phyloP scores from a whole-genome alignment of 1,140 invertebrate genomes.

The Potamilus streckersoni region DNA sequence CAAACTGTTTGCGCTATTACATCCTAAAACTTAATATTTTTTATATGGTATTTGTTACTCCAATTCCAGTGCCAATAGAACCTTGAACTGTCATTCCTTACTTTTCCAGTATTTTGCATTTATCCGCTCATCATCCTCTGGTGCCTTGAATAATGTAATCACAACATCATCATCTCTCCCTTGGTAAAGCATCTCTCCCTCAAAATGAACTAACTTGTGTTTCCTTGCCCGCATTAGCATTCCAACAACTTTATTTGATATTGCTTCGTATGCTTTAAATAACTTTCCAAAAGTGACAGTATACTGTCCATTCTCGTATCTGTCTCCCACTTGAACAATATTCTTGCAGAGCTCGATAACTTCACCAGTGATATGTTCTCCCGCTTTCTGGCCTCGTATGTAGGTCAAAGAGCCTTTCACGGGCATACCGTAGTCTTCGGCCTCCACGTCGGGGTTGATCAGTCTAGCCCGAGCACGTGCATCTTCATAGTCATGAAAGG shows the following conservation, averaged over 20 bases:
- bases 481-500: constrained; percentile 74
- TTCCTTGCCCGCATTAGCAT: constrained; percentile 92
- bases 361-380: constrained; percentile 86
- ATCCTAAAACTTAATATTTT: too few relatives aligned
- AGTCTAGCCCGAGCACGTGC: constrained; percentile 75
- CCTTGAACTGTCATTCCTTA: too few relatives aligned
- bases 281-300: constrained; percentile 89
- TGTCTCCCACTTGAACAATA: constrained; percentile 82
- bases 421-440: constrained; percentile 84
- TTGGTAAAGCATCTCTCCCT: constrained; percentile 95
- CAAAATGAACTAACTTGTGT: constrained; percentile 88
- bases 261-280: constrained; percentile 92
- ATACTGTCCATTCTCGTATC: constrained; percentile 64
- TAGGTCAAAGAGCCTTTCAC: constrained; percentile 90
- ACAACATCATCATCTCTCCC: constrained; percentile 90
- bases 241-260: constrained; percentile 93
- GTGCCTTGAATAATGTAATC: constrained; percentile 80
- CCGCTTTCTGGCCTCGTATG: constrained; percentile 87
- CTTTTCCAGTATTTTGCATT: too few relatives aligned
- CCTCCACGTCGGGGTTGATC: constrained; percentile 75
- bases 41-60: too few relatives aligned
- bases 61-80: too few relatives aligned
- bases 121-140: constrained; percentile 22
- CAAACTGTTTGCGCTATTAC: too few relatives aligned
- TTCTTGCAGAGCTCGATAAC: constrained; percentile 91